These are phyloP conservation scores for Agrotis clavis DNA, from an alignment of 2,888 invertebrate genomes.

Conservation along the genomic window DNA sequence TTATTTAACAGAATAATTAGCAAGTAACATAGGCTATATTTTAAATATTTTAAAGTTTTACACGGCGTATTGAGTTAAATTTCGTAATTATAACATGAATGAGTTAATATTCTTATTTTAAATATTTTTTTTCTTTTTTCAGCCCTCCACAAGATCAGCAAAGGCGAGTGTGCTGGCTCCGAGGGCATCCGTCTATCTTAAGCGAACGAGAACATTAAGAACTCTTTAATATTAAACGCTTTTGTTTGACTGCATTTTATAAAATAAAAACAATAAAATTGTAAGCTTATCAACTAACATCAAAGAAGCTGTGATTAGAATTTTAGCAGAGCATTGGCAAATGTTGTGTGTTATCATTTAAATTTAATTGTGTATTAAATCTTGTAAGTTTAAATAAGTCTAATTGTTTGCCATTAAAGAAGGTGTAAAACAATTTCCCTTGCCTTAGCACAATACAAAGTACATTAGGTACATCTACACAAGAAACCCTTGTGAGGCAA, in stretches of 20 bases:
- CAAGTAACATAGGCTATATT: no score
- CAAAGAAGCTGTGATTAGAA: constrained; percentile 78
- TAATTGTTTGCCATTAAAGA: constrained; percentile 12
- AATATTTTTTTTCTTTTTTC: constrained; percentile 69
- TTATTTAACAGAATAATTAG: no score
- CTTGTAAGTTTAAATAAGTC: constrained; percentile 30
- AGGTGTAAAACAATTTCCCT: not conserved
- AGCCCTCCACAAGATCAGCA: constrained; percentile 91
- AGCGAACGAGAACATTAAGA: constrained; percentile 53
- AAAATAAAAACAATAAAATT: constrained; percentile 18
- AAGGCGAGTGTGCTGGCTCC: constrained; percentile 92
- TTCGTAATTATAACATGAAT: no score
- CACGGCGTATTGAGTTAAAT: no score
- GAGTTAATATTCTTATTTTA: no score
- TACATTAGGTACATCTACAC: no score
- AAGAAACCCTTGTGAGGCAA: not conserved
- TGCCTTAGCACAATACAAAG: not conserved
- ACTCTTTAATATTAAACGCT: constrained; percentile 34
- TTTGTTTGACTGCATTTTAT: constrained; percentile 44
- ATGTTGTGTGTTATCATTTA: constrained; percentile 24
- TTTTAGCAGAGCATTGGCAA: constrained; percentile 33
- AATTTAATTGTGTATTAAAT: constrained; percentile 44
- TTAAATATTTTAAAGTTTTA: no score
- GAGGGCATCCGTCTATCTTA: constrained; percentile 92
- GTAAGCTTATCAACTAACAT: constrained; percentile 63